Evolutionary conservation across 2,888 invertebrate genomes (phyloP).

Genomic region (Kuschelorhynchus macadamiae): DNA sequence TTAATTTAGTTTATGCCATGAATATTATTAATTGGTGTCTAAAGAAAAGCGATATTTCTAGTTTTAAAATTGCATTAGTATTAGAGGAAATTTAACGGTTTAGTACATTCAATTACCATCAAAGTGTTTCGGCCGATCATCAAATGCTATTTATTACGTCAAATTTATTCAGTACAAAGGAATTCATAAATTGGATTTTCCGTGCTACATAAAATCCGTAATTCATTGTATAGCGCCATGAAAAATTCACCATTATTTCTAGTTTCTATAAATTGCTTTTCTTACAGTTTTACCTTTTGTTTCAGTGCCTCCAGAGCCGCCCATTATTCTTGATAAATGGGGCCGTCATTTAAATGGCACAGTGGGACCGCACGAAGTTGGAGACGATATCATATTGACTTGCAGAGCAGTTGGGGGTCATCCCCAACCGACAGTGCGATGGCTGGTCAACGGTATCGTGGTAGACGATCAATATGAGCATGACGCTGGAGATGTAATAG

Average conservation of each 20-base stretch:
- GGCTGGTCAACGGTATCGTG: constrained; percentile 85
- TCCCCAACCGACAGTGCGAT: constrained; percentile 86
- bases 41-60: too few relatives aligned
- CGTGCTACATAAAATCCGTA: constrained; percentile 21
- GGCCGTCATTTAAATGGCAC: constrained; percentile 86
- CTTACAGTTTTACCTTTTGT: constrained; percentile 38
- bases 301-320: constrained; percentile 89
- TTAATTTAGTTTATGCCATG: too few relatives aligned
- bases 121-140: too few relatives aligned
- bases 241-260: constrained; percentile 37
- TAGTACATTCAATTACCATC: too few relatives aligned
- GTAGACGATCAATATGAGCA: constrained; percentile 88
- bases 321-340: constrained; percentile 87
- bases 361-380: constrained; percentile 88
- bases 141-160: neutral
- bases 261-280: constrained; percentile 36
- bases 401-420: constrained; percentile 91
- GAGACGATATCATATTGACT: constrained; percentile 86
- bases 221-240: constrained; percentile 20
- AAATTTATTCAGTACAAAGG: constrained; percentile 13
- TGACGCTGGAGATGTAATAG: constrained; percentile 88
- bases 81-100: too few relatives aligned
- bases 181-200: constrained; percentile 24
- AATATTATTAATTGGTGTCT: too few relatives aligned
- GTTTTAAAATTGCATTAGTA: too few relatives aligned